These are phyloP conservation scores for Riparia riparia DNA, from an alignment of 2,113 vertebrate species.

Conservation along the genomic window DNA sequence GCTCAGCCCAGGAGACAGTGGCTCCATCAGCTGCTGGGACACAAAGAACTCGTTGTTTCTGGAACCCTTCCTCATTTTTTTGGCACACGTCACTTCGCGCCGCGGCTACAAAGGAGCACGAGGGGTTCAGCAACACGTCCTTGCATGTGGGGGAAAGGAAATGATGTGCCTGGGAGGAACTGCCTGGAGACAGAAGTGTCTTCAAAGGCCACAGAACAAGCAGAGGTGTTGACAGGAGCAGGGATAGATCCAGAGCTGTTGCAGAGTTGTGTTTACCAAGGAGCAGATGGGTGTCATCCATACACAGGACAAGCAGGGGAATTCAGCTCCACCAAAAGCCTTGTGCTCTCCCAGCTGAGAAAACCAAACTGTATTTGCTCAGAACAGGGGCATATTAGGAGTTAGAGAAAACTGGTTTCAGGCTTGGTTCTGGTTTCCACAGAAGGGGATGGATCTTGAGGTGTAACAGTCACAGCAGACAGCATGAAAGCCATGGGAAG, in stretches of 20 bases:
- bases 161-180: slow-evolving; percentile 23
- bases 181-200: slow-evolving; percentile 10
- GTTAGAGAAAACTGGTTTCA: background rate
- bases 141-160: slow-evolving; percentile 4
- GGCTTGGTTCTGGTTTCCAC: background rate
- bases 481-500: background rate
- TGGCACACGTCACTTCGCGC: background rate
- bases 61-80: background rate
- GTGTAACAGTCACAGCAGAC: background rate
- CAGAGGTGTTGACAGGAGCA: slow-evolving; percentile 43
- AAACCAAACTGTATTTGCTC: slow-evolving; percentile 14
- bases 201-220: slow-evolving; percentile 18
- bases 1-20: background rate
- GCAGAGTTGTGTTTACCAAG: background rate
- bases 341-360: slow-evolving; percentile 8
- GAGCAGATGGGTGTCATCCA: background rate
- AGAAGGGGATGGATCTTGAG: background rate
- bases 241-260: background rate
- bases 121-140: background rate
- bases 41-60: slow-evolving; percentile 35
- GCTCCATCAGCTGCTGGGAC: background rate
- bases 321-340: background rate
- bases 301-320: background rate
- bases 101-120: background rate
- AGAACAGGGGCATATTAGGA: background rate